A percentile compares a stretch with the other conserved stretches of the same genome.
Evolutionary conservation across 53 echinoderm and acorn worm species (phyloP).

Genomic region (Glandiceps talaboti): DNA sequence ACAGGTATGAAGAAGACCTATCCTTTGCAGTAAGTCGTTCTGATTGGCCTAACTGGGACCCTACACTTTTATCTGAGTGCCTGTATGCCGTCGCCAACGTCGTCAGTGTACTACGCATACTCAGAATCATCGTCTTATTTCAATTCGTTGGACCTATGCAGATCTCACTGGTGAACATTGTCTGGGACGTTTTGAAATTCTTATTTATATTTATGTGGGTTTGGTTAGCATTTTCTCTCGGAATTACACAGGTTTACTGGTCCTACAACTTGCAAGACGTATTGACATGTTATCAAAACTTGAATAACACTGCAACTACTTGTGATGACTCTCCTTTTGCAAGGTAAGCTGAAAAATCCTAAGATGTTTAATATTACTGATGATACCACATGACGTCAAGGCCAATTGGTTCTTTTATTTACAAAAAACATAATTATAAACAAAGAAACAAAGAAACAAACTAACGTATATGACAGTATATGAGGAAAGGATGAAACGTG

Average conservation of each 20-base stretch:
- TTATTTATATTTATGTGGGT: slow-evolving; percentile 76
- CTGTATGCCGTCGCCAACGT: slow-evolving; percentile 83
- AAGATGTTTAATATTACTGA: too few relatives aligned
- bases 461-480: too few relatives aligned
- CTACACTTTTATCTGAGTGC: slow-evolving; percentile 63
- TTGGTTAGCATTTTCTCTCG: slow-evolving; percentile 80
- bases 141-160: slow-evolving; percentile 89
- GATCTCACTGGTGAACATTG: slow-evolving; percentile 84
- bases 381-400: too few relatives aligned
- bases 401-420: too few relatives aligned
- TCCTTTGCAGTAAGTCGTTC: slow-evolving; percentile 13
- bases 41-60: slow-evolving; percentile 34
- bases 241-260: slow-evolving; percentile 70
- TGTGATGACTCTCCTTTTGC: neutral
- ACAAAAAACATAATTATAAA: too few relatives aligned
- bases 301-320: neutral
- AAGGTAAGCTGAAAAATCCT: too few relatives aligned
- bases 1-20: neutral
- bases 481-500: too few relatives aligned
- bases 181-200: slow-evolving; percentile 74
- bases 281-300: neutral
- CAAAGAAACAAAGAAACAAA: too few relatives aligned
- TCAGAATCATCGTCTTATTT: slow-evolving; percentile 71
- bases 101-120: slow-evolving; percentile 70
- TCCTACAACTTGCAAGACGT: slow-evolving; percentile 1